These are phyloP conservation scores for Drosophila maculinotata DNA, from an alignment of 2,888 invertebrate species.

Conservation along the genomic window DNA sequence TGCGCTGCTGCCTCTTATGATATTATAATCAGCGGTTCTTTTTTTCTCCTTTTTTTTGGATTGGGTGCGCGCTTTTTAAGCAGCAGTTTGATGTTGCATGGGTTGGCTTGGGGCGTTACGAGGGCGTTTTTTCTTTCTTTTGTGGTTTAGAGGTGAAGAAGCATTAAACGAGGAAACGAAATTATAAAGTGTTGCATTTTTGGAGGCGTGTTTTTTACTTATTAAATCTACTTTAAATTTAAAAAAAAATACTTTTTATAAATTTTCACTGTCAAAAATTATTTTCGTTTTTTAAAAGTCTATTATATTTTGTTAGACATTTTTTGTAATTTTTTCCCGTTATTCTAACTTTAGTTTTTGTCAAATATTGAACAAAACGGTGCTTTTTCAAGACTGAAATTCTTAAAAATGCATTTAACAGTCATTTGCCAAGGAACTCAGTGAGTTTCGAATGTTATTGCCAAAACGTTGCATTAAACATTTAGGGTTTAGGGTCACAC, in stretches of 20 bases:
- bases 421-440: background rate
- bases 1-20: slow-evolving; percentile 16
- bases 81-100: background rate
- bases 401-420: background rate
- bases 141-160: slow-evolving; percentile 6
- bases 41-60: slow-evolving; percentile 1
- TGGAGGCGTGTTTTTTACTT: too few species aligned
- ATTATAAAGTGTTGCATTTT: background rate
- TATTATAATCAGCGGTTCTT: slow-evolving; percentile 50
- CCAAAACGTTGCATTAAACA: too few species aligned
- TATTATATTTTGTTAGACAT: too few species aligned
- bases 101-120: slow-evolving; percentile 23
- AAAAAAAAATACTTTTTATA: too few species aligned
- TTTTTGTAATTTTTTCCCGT: too few species aligned
- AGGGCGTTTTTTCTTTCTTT: slow-evolving; percentile 22
- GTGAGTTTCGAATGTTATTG: slow-evolving; percentile 2
- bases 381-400: background rate
- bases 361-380: background rate
- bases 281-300: too few species aligned
- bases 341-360: too few species aligned
- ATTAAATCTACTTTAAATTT: too few species aligned
- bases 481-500: slow-evolving; percentile 30
- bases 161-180: background rate
- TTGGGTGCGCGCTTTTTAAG: slow-evolving; percentile 19
- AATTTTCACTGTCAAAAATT: too few species aligned